Base-by-base conservation (phyloP, 2,888 invertebrate species). In the Xanthorhoe designata region DNA sequence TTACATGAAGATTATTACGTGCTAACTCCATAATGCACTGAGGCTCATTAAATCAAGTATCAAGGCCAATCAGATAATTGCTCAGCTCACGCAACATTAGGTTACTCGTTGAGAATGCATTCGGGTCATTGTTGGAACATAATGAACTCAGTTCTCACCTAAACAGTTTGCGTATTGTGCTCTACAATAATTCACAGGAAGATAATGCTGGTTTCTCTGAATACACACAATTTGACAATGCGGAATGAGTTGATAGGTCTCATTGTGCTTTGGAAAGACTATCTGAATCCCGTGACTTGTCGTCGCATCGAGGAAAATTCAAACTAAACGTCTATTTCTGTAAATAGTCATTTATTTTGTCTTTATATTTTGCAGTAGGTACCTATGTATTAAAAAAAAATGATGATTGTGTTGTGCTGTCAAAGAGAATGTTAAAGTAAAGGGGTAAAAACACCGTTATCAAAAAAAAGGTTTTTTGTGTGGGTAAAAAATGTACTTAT, bases 101-200 rank as follows among this genome's bases (percentile, higher is more conserved):
- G 57, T 66, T 73, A 71, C 74, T 74, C 68, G 68, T 61, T 74
- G 75, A 74, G 71, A 81, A 78, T 76, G 76, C 77, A 80, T 79
- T 79, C 75, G 68, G 80, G 78, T 78, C 81, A 82, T 81, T 81
- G 78, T 84, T 80, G 66, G 58, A 59, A 71, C 76, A 78, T 80
- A 76, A 78, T 80, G 74, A 67, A 71, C 71, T 51, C 53, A 7
- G 51, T 59, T 68, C 71, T 64, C 66, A 69, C 64, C 61, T 64
- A 59, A 60, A 69, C 51, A 58, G 64, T 70, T 69, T 42, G 60
- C 64, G 42, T 65, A 69, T 70, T 70, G 71, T 73, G 19, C 57
- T 51, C 18, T 58, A 56, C 55, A 55, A 64, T 53, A 15, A 63
- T 64, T 64, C 64, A 61, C 56, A 61, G 9, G 29, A 38, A 24